Base-by-base conservation (phyloP, 2,888 invertebrate genomes). In the Ophion slaviceki region DNA sequence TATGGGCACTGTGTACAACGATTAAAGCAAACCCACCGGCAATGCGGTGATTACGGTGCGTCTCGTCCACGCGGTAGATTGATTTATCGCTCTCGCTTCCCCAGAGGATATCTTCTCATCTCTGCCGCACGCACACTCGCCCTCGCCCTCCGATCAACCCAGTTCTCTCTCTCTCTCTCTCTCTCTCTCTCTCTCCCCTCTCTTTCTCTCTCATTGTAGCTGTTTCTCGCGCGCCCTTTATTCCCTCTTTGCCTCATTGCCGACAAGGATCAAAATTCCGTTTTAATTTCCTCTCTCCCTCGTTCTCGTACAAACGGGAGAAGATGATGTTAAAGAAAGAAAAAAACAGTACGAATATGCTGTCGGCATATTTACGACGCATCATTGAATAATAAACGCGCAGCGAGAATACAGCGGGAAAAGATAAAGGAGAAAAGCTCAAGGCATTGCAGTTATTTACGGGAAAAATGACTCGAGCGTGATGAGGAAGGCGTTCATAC, bases 21-120 rank as follows among this genome's bases (percentile, higher is more conserved):
- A 92, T 92, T 91, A 92, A 90, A 91, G 91, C 90, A 89, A 90
- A 89, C 90, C 89, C 89, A 88, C 88, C 87, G 88, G 89, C 90
- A 88, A 88, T 89, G 74, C 81, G 89, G 89, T 91, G 89, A 92
- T 92, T 92, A 91, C 89, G 88, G 88, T 88, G 87, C 89, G 86
- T 85, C 82, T 86, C 83, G 84, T 85, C 89, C 86, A 81, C 83
- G 86, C 89, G 86, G 82, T 84, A 86, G 89, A 92, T 92, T 91
- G 91, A 91, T 91, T 91, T 90, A 92, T 90, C 90, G 90, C 85
- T 88, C 88, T 87, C 80, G 77, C 80, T 78, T 75, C 74, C 72
- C 77, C 74, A 62, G 62, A 74, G 77, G 75, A 84, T 81, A 81
- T 87, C 89, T 86, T 86, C 87, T 85, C 87, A 84, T 87, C 88